These are phyloP conservation scores for Taphrorychus bicolor DNA, from an alignment of 2,888 invertebrate species.

Conservation along the genomic window DNA sequence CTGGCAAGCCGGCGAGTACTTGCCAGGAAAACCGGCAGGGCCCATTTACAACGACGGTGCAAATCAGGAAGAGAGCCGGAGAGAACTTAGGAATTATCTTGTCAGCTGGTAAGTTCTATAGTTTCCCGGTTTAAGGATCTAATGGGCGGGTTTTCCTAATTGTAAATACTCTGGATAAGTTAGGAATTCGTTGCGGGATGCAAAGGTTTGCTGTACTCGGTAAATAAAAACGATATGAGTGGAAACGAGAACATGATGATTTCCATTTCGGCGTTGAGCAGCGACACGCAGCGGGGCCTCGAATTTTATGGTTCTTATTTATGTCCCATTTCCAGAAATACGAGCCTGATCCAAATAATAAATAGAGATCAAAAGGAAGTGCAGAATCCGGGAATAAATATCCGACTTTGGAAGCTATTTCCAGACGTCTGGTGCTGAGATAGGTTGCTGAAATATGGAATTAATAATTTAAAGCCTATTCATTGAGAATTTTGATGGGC, in stretches of 20 bases:
- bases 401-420: constrained; percentile 12
- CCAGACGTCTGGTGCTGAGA: constrained; percentile 4
- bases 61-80: constrained; percentile 64
- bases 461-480: background rate
- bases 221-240: too few relatives aligned
- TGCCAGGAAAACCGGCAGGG: constrained; percentile 49
- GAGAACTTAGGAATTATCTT: constrained; percentile 68
- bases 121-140: background rate
- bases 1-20: constrained; percentile 57
- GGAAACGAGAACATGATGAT: background rate
- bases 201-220: background rate
- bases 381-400: constrained; percentile 18
- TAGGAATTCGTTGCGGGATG: background rate
- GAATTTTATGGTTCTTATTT: constrained; percentile 5
- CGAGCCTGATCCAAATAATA: constrained; percentile 21
- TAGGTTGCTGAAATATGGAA: background rate
- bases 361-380: constrained; percentile 25
- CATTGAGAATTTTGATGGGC: too few relatives aligned
- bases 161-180: too few relatives aligned
- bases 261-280: too few relatives aligned
- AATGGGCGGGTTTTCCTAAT: too few relatives aligned
- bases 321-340: constrained; percentile 7
- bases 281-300: constrained; percentile 2
- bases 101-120: constrained; percentile 60
- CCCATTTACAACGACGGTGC: constrained; percentile 58